phyloP scores from a whole-genome alignment of 1,140 invertebrate genomes.

The Mizuhopecten yessoensis region DNA sequence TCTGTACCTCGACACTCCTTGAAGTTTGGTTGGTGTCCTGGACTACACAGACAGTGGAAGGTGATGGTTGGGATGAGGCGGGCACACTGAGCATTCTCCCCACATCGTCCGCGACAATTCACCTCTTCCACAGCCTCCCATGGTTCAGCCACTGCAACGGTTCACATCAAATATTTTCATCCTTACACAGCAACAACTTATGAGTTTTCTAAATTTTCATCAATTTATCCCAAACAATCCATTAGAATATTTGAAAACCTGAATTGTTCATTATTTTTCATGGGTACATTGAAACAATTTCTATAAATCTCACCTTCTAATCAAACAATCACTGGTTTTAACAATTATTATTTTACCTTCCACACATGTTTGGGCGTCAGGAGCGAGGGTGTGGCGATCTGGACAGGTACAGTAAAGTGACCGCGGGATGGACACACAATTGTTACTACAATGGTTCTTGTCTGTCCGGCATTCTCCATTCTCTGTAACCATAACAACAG shows the following conservation, averaged over 20 bases:
- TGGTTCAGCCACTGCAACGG: constrained; percentile 1
- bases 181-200: too few relatives aligned
- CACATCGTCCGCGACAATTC: not conserved
- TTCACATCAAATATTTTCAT: not conserved
- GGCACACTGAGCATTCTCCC: not conserved
- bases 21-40: constrained; percentile 33
- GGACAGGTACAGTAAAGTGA: constrained; percentile 70
- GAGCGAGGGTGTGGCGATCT: constrained; percentile 66
- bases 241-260: too few relatives aligned
- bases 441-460: constrained; percentile 50
- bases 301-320: too few relatives aligned
- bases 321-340: too few relatives aligned
- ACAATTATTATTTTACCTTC: constrained; percentile 54
- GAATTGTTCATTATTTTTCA: too few relatives aligned
- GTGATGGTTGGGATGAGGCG: not conserved
- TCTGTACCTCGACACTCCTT: not conserved
- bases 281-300: too few relatives aligned
- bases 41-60: constrained; percentile 43
- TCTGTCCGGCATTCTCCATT: constrained; percentile 20
- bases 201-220: too few relatives aligned
- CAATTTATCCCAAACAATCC: too few relatives aligned
- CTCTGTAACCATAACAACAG: not conserved
- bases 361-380: constrained; percentile 65
- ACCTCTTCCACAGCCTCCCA: constrained; percentile 20
- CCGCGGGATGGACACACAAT: constrained; percentile 69